These are phyloP conservation scores for Axinella damicornis DNA, from an alignment of 37 sponge, comb jelly and placozoan species.

Conservation along the genomic window DNA sequence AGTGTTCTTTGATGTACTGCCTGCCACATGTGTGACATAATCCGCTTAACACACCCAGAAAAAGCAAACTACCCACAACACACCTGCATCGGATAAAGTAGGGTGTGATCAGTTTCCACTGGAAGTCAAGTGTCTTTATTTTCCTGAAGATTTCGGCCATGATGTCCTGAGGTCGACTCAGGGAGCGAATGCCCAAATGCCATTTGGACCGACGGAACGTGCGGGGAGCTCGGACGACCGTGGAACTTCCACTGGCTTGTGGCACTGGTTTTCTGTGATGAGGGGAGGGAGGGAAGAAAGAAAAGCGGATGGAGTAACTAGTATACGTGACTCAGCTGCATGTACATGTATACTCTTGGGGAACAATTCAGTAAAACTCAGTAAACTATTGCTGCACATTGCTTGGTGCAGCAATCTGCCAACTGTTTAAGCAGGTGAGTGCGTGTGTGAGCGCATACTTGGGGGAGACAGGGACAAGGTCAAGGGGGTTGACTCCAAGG, in stretches of 20 bases:
- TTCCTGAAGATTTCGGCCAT: conserved; percentile 90
- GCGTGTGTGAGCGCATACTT: background rate
- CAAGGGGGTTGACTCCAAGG: background rate
- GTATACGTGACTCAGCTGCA: too few species aligned
- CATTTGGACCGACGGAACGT: conserved; percentile 78
- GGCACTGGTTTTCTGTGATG: background rate
- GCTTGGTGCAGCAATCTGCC: too few species aligned
- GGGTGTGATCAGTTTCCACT: conserved; percentile 87
- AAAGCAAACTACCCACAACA: too few species aligned
- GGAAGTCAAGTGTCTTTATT: conserved; percentile 72
- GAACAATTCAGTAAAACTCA: too few species aligned
- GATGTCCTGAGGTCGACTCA: conserved; percentile 92
- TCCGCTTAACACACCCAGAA: too few species aligned
- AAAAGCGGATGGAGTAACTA: too few species aligned
- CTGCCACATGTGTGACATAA: too few species aligned
- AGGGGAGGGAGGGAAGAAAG: conserved; percentile 1
- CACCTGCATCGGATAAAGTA: conserved; percentile 70
- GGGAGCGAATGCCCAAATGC: conserved; percentile 91
- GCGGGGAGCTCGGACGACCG: background rate
- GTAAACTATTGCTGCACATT: too few species aligned
- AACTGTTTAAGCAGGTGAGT: too few species aligned
- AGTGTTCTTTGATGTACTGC: too few species aligned
- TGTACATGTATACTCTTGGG: too few species aligned
- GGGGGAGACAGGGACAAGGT: background rate
- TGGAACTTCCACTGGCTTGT: background rate